Base-by-base conservation (phyloP, 2,888 invertebrate genomes). In the Drosophila yooni region DNA sequence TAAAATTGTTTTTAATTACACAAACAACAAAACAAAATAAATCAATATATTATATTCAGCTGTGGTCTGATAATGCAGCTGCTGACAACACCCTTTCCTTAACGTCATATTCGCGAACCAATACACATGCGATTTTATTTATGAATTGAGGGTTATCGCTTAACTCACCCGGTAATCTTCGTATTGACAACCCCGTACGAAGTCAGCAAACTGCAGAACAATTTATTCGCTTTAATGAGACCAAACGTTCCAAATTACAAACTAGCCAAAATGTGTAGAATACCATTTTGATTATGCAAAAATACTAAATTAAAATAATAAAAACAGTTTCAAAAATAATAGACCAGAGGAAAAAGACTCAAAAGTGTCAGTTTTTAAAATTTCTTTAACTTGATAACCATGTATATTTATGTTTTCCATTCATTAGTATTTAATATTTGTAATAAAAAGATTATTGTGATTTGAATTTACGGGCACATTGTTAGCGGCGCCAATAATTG, bases 81-180 rank as follows among this genome's bases (percentile, higher is more conserved):
- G 40, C 21, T n/a, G 13, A 43, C 43, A 54, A 57, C 34, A 52
- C 50, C 50, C 46, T 38, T 31, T 40, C 13, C 6, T 21, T 21
- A n/a, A 52, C 11, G 46, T 13, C 21, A 34, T 7, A n/a, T 18
- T 38, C 8, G 11, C 11, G 13, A 36, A 50, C 21, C 62, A 8
- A 29, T 25, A 34, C 11, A 34, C 21, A 25, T 15, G 10, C 27
- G 21, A 40, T 11, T 46, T 67, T 52, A 46, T 53, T 53, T 52
- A 64, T 58, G 21, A 66, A 57, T 40, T 54, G 18, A 10, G 33
- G 25, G 51, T 71, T 71, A 71, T 74, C 59, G 34, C 34, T 53
- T 25, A 43, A 58, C 74, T 71, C 48, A 80, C 57, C 71, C 71
- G 61, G 48, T 52, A 56, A 29, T 31, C 54, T 60, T 54, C 21